Evolutionary conservation across 2,113 vertebrate genomes (phyloP).

Genomic region (Nesoenas mayeri): DNA sequence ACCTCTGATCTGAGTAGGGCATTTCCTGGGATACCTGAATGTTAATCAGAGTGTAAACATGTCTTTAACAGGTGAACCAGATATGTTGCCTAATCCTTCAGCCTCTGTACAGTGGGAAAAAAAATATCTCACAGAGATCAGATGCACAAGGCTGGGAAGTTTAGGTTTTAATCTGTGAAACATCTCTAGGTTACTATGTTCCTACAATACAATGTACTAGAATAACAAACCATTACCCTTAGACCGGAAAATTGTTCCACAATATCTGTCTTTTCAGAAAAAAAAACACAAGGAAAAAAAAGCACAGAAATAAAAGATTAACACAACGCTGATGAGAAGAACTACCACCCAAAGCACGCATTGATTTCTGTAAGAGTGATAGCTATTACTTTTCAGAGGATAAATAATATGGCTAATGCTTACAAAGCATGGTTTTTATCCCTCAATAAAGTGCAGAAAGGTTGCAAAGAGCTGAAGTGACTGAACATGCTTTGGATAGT

Average conservation of each 20-base stretch:
- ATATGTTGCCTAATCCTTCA: neutral
- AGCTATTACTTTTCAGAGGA: conserved; percentile 8
- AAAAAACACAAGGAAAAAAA: neutral
- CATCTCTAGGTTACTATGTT: neutral
- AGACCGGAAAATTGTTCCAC: neutral
- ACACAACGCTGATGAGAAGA: neutral
- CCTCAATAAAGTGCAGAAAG: neutral
- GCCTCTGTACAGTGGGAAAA: neutral
- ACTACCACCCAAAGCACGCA: neutral
- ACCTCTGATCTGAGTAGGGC: neutral
- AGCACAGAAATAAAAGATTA: neutral
- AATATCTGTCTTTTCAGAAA: neutral
- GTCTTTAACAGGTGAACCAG: neutral
- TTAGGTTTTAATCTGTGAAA: neutral
- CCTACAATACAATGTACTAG: neutral
- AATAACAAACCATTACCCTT: neutral
- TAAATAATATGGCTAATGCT: conserved; percentile 9
- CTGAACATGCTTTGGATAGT: conserved; percentile 2
- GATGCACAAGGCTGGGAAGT: neutral
- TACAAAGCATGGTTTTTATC: neutral
- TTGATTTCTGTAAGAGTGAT: neutral
- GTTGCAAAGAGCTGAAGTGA: conserved; percentile 1
- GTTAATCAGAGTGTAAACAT: neutral
- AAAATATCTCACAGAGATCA: neutral
- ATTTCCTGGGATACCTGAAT: neutral